Conservation (phyloP, 2,113 vertebrate genomes). For the Spea bombifrons region DNA sequence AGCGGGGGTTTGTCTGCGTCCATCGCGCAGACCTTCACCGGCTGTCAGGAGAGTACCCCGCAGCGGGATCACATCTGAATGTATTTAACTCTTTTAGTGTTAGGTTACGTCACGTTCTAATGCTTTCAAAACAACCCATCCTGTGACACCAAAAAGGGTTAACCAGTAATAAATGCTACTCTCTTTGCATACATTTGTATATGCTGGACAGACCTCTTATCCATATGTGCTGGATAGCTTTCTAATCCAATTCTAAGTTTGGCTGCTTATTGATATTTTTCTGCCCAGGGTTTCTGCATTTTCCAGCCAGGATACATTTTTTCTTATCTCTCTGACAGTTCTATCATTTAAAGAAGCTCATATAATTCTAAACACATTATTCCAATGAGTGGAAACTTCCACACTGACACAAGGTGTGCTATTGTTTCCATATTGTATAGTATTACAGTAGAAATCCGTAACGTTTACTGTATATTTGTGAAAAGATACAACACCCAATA, state of each 20-base stretch:
- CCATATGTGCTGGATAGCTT: constrained; percentile 65
- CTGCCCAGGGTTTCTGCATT: constrained; percentile 62
- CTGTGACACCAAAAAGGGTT: too few relatives aligned
- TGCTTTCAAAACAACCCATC: too few relatives aligned
- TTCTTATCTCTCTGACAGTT: constrained; percentile 54
- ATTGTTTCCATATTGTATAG: constrained; percentile 7
- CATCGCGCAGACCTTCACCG: too few relatives aligned
- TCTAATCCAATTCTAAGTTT: constrained; percentile 64
- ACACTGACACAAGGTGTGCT: constrained; percentile 50
- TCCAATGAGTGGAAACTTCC: constrained; percentile 54
- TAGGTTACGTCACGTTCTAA: too few relatives aligned
- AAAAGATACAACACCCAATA: too few relatives aligned
- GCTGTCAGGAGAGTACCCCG: too few relatives aligned
- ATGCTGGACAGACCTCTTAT: constrained; percentile 45
- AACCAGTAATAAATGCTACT: too few relatives aligned
- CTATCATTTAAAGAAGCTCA: constrained; percentile 53
- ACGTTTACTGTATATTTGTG: not conserved
- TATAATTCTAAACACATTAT: constrained; percentile 54
- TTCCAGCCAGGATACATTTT: constrained; percentile 56
- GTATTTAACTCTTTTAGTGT: too few relatives aligned
- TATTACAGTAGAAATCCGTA: constrained; percentile 13
- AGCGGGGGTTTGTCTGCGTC: too few relatives aligned
- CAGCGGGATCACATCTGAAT: too few relatives aligned
- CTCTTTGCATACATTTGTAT: too few relatives aligned
- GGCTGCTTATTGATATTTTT: constrained; percentile 67